phyloP scores from a whole-genome alignment of 2,113 vertebrate genomes.

The Chaetops frenatus region DNA sequence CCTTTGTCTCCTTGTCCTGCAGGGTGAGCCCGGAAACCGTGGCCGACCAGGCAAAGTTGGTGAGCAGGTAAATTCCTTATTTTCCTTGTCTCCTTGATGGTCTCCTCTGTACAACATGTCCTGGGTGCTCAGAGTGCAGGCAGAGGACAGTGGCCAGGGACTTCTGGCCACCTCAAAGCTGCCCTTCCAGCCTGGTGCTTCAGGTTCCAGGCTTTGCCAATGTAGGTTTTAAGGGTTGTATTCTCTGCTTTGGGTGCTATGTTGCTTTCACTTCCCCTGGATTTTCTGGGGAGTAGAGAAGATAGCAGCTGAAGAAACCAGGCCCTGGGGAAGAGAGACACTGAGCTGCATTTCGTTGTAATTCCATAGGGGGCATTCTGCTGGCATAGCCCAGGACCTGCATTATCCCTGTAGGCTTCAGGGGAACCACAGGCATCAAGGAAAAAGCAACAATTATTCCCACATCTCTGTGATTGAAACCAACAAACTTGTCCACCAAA shows the following conservation, averaged over 20 bases:
- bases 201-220: not conserved
- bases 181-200: not conserved
- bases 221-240: not conserved
- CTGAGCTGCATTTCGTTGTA: not conserved
- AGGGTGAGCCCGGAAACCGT: constrained; percentile 87
- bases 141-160: not conserved
- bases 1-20: constrained; percentile 1
- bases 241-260: not conserved
- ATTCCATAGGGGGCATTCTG: not conserved
- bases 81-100: not conserved
- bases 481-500: not conserved
- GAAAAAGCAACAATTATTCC: not conserved
- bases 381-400: not conserved
- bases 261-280: not conserved
- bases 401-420: not conserved
- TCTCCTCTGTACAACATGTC: not conserved
- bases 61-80: constrained; percentile 79
- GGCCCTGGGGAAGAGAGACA: not conserved
- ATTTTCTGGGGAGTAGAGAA: not conserved
- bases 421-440: constrained; percentile 8
- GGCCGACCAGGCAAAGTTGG: constrained; percentile 86
- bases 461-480: not conserved
- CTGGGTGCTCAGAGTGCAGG: not conserved
- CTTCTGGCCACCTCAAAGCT: not conserved
- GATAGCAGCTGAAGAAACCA: not conserved